These are phyloP conservation scores for Nasonia giraulti DNA, from an alignment of 1,140 invertebrate genomes.

Conservation along the genomic window DNA sequence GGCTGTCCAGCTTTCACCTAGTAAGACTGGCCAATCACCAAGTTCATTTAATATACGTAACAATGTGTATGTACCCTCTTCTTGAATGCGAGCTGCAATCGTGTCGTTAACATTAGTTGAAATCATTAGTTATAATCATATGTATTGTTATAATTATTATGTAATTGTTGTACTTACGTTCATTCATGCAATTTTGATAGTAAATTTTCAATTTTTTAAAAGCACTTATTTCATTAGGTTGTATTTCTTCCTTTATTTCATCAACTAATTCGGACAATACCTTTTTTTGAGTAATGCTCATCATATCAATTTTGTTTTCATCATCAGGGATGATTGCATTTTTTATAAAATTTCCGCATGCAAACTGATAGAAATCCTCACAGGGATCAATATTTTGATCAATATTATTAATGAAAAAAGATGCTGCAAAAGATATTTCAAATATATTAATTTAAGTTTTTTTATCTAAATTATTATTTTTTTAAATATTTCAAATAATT, in stretches of 20 bases:
- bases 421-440: slow-evolving; percentile 1
- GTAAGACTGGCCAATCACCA: slow-evolving; percentile 93
- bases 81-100: slow-evolving; percentile 81
- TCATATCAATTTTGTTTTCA: slow-evolving; percentile 83
- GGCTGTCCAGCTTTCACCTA: slow-evolving; percentile 84
- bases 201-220: slow-evolving; percentile 22
- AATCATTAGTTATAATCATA: slow-evolving; percentile 34
- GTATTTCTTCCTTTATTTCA: slow-evolving; percentile 82
- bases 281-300: slow-evolving; percentile 84
- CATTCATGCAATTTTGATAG: slow-evolving; percentile 11
- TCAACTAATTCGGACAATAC: slow-evolving; percentile 85
- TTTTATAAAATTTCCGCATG: slow-evolving; percentile 72
- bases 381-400: slow-evolving; percentile 77
- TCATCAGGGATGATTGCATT: slow-evolving; percentile 78
- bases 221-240: slow-evolving; percentile 2
- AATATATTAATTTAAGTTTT: not conserved
- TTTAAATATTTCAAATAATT: too few species aligned
- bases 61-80: slow-evolving; percentile 81
- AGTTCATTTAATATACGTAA: slow-evolving; percentile 81
- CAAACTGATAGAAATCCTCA: slow-evolving; percentile 87
- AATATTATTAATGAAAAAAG: slow-evolving; percentile 64
- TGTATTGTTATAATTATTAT: slow-evolving; percentile 68
- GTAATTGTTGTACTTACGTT: slow-evolving; percentile 58
- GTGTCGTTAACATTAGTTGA: slow-evolving; percentile 56
- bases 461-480: too few species aligned